Evolutionary conservation across 2,888 invertebrate genomes (phyloP).

Genomic region (Bedellia somnulentella): DNA sequence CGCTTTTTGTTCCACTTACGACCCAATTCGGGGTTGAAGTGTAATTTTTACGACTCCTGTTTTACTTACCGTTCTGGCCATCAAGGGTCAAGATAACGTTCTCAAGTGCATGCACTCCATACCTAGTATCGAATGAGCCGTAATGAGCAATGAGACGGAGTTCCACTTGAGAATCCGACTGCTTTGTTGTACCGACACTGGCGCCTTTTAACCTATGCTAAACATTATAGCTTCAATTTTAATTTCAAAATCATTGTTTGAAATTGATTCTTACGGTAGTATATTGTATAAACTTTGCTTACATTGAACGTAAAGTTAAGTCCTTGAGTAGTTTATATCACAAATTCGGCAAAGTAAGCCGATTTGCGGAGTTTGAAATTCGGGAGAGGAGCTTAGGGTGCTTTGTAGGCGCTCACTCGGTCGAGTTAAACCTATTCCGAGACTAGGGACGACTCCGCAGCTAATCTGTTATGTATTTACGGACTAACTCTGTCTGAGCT

Average conservation of each 20-base stretch:
- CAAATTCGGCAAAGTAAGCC: slow-evolving; percentile 36
- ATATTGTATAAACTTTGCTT: no score
- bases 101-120: slow-evolving; percentile 30
- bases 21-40: slow-evolving; percentile 34
- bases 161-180: slow-evolving; percentile 35
- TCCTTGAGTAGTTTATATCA: no score
- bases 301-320: no score
- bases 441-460: slow-evolving; percentile 24
- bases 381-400: slow-evolving; percentile 9
- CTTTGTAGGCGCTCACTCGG: slow-evolving; percentile 24
- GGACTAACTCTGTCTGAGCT: slow-evolving; percentile 18
- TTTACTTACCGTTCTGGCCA: slow-evolving; percentile 25
- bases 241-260: no score
- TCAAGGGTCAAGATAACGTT: slow-evolving; percentile 42
- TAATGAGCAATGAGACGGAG: slow-evolving; percentile 20
- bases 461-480: slow-evolving; percentile 39
- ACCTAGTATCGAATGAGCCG: no score
- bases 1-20: slow-evolving; percentile 23
- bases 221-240: no score
- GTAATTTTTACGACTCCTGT: slow-evolving; percentile 52
- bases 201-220: no score
- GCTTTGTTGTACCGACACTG: slow-evolving; percentile 21
- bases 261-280: no score
- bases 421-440: slow-evolving; percentile 23
- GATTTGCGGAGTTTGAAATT: slow-evolving; percentile 24